These are phyloP conservation scores for Brachypalpus laphriformis DNA, from an alignment of 2,888 invertebrate genomes.

Conservation along the genomic window DNA sequence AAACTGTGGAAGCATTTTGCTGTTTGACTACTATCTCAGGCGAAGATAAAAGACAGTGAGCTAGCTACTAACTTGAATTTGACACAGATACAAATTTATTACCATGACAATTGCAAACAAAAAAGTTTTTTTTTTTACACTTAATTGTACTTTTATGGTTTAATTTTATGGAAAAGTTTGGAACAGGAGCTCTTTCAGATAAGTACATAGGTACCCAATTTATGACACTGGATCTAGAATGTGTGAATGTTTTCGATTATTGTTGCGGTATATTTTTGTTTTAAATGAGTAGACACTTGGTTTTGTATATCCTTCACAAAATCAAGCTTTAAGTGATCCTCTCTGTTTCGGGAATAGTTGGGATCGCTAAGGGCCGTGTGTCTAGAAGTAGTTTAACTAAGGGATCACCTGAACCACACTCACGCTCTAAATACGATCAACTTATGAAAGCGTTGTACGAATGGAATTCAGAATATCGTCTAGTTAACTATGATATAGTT, in stretches of 20 bases:
- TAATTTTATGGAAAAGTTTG: not conserved
- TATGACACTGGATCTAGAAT: not conserved
- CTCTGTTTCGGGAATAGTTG: no score
- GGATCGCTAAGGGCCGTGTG: no score
- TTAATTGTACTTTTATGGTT: not conserved
- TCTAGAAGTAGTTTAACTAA: no score
- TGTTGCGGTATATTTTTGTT: no score
- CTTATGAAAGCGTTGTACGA: no score
- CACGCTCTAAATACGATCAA: no score
- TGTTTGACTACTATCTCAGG: constrained; percentile 8
- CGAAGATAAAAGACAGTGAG: constrained; percentile 10
- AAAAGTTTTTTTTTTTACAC: constrained; percentile 1
- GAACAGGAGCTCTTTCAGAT: not conserved
- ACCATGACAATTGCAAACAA: constrained; percentile 5
- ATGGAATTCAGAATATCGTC: no score
- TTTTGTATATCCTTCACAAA: no score
- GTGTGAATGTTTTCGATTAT: not conserved
- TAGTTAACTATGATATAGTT: no score
- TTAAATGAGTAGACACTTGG: no score
- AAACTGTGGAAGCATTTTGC: constrained; percentile 7
- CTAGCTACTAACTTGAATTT: constrained; percentile 19
- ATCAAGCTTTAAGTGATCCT: no score
- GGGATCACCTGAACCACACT: no score
- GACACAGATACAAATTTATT: constrained; percentile 8
- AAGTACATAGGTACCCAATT: not conserved